A percentile compares a stretch with the other conserved stretches of the same genome.
Evolutionary conservation across 1,140 invertebrate genomes (phyloP).

Genomic region (Agraylea sexmaculata): DNA sequence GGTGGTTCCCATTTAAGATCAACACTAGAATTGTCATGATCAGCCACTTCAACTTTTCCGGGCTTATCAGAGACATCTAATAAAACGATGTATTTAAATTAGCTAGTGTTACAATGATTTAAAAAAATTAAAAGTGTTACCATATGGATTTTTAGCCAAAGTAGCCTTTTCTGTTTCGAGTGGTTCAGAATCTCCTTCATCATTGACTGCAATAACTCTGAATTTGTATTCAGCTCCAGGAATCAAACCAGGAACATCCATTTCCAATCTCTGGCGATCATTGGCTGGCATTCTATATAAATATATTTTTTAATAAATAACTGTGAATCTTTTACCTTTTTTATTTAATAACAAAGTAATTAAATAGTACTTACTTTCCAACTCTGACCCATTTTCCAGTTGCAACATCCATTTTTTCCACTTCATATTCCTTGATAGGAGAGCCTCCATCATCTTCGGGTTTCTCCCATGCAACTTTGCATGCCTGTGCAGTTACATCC

Average conservation of each 20-base stretch:
- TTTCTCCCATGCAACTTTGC: slow-evolving; percentile 81
- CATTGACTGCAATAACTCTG: slow-evolving; percentile 88
- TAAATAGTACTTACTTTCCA: slow-evolving; percentile 38
- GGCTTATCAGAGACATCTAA: slow-evolving; percentile 74
- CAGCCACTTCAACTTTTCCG: slow-evolving; percentile 78
- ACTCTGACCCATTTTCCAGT: slow-evolving; percentile 85
- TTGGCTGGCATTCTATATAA: slow-evolving; percentile 44
- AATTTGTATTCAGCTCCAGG: slow-evolving; percentile 93
- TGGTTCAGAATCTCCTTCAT: slow-evolving; percentile 92
- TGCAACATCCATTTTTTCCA: slow-evolving; percentile 87
- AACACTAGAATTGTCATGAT: slow-evolving; percentile 88
- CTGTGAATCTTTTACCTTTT: not conserved
- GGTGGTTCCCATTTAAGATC: slow-evolving; percentile 91
- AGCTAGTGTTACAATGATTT: not conserved
- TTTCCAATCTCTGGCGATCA: slow-evolving; percentile 61
- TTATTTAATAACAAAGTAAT: too few species aligned
- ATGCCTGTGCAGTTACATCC: slow-evolving; percentile 75
- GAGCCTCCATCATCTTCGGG: slow-evolving; percentile 88
- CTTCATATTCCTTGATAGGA: slow-evolving; percentile 87
- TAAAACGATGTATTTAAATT: slow-evolving; percentile 17
- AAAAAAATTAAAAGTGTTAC: slow-evolving; percentile 41
- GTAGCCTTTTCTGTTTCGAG: slow-evolving; percentile 71
- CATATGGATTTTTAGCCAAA: slow-evolving; percentile 94
- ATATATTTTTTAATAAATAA: not conserved
- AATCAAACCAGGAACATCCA: slow-evolving; percentile 81